Base-by-base conservation (phyloP, 1,140 invertebrate genomes). In the Teleopsis dalmanni region DNA sequence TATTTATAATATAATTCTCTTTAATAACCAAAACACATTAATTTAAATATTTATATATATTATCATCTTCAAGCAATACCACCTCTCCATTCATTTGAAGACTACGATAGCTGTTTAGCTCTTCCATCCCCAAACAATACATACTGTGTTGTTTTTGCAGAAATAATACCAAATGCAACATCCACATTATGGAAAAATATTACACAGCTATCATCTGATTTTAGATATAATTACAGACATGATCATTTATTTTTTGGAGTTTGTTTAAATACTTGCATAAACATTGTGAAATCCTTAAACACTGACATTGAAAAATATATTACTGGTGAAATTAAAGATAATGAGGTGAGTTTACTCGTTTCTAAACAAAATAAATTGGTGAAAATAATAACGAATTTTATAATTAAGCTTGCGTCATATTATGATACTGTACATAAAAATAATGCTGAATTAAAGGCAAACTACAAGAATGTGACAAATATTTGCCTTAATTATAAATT, bases 181-280 rank as follows among this genome's bases (percentile, higher is more conserved):
- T 73, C 47, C 35, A 19, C 54, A 2, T 56, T 77, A 1, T 76
- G 75, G 74, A 41, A 58, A 10, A 62, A 72, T 51, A 74, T 78
- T 52, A 44, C 54, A 5, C 34, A 56, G 42, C 70, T 74, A 26
- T 74, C 73, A 16, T 54, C 51, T 7, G 50, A 75, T 51, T 61
- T 49, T 3, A 59, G 70, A n/a, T 75, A 75, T 55, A 69, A 75
- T 40, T 78, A 64, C 52, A 72, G 75, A 10, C 75, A 78, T 55
- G 76, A 76, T 58, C 69, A 65, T 51, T 53, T 78, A 18, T 73
- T 77, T 21, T 57, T 74, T 55, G 77, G 71, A 3, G 58, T 77
- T 0, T 79, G 77, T 53, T 52, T 78, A 6, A 67, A 67, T 23
- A 51, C 33, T n/a, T 70, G 67, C 26, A 54, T 52, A 22, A 21